A percentile compares a stretch with the other conserved stretches of the same genome.
Evolutionary conservation across 2,797 vertebrate genomes (phyloP).

Genomic region (Acipenser ruthenus): DNA sequence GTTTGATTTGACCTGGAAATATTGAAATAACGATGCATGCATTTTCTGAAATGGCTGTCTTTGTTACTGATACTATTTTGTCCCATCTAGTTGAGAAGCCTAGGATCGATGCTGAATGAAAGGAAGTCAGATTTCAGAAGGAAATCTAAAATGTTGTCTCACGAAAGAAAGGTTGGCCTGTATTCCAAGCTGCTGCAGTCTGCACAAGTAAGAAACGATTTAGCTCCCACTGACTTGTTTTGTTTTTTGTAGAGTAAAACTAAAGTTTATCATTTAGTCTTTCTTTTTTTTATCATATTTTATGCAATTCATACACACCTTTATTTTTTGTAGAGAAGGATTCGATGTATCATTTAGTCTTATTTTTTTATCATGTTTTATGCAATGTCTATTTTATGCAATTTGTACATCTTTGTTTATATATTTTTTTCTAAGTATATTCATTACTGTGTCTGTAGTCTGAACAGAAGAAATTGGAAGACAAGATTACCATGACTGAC

Average conservation of each 20-base stretch:
- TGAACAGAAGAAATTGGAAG: constrained; percentile 31
- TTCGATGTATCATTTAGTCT: neutral
- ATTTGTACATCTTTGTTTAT: neutral
- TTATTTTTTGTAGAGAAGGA: no score
- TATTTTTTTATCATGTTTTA: neutral
- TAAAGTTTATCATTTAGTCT: no score
- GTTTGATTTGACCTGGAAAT: no score
- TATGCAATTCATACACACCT: no score
- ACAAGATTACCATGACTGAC: constrained; percentile 40
- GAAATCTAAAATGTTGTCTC: constrained; percentile 48
- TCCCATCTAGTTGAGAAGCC: constrained; percentile 33
- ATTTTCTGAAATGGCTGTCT: no score
- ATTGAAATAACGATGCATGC: no score
- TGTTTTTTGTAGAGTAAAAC: no score
- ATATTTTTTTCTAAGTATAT: neutral
- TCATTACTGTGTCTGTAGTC: constrained; percentile 31
- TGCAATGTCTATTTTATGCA: neutral
- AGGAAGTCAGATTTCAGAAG: constrained; percentile 51
- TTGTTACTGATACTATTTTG: neutral
- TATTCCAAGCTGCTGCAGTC: constrained; percentile 45
- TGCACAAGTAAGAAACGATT: constrained; percentile 38
- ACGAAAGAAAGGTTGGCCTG: constrained; percentile 57
- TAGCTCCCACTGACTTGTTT: no score
- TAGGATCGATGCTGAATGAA: constrained; percentile 56
- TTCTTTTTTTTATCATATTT: no score